A percentile compares a stretch with the other conserved stretches of the same genome.
Evolutionary conservation across 2,113 vertebrate genomes (phyloP).

Genomic region (Phocoena phocoena): DNA sequence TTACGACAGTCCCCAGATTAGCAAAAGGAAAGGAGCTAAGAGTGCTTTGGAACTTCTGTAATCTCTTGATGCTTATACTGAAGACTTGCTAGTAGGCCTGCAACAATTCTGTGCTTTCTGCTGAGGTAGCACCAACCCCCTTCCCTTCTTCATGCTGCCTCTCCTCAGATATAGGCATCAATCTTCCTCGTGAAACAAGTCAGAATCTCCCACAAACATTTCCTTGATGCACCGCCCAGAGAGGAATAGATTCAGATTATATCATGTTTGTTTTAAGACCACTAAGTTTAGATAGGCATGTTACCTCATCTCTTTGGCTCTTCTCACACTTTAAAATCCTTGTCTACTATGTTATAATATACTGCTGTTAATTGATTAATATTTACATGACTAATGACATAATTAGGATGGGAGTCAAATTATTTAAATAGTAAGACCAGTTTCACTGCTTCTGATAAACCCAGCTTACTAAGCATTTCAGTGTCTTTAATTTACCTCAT

Average conservation of each 20-base stretch:
- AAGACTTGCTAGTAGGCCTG: neutral
- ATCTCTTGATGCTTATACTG: neutral
- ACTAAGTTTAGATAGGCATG: neutral
- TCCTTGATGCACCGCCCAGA: neutral
- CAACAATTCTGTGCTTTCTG: neutral
- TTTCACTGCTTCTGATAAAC: neutral
- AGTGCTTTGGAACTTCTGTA: neutral
- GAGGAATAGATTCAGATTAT: neutral
- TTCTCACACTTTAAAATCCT: constrained; percentile 18
- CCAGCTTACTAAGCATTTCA: neutral
- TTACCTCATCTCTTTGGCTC: neutral
- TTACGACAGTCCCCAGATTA: neutral
- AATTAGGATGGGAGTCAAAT: constrained; percentile 6
- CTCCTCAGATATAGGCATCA: neutral
- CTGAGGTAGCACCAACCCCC: neutral
- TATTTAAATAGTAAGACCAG: constrained; percentile 27
- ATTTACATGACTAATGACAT: constrained; percentile 16
- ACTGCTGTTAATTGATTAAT: neutral
- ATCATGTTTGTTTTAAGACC: neutral
- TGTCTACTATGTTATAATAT: neutral
- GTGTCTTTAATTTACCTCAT: neutral
- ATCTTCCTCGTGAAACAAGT: neutral
- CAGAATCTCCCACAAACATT: neutral
- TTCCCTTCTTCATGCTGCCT: too few relatives aligned
- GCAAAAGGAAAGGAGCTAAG: neutral